These are phyloP conservation scores for Apteryx mantelli DNA, from an alignment of 2,113 vertebrate genomes.

Conservation along the genomic window DNA sequence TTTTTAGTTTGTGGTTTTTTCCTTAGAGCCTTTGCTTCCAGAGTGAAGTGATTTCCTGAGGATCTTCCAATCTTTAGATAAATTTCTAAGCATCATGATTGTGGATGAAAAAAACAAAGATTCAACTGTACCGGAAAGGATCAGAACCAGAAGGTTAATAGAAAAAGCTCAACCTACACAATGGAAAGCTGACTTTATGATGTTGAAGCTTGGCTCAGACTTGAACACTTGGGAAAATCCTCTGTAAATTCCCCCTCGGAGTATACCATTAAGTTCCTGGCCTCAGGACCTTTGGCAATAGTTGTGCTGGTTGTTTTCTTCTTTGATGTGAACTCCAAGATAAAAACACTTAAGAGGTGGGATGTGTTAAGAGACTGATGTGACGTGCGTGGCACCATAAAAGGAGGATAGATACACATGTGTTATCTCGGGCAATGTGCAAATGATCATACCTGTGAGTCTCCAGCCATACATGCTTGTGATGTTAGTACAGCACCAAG, in stretches of 20 bases:
- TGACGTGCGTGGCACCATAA: neutral
- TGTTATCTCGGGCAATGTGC: neutral
- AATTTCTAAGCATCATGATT: neutral
- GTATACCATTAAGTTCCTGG: neutral
- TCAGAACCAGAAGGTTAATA: neutral
- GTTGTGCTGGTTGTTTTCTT: neutral
- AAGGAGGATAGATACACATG: neutral
- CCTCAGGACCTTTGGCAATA: neutral
- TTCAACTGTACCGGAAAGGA: neutral
- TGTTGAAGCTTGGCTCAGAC: neutral
- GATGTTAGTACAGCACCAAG: neutral
- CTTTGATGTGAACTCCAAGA: neutral
- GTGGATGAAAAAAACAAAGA: neutral
- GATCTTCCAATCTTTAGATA: neutral
- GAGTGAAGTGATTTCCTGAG: neutral
- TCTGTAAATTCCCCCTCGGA: neutral
- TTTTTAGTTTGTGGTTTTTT: neutral
- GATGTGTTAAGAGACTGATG: neutral
- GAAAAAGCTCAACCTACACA: neutral
- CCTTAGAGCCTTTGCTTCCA: neutral
- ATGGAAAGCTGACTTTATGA: neutral
- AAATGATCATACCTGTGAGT: neutral
- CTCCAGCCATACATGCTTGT: neutral
- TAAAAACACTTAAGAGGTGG: neutral
- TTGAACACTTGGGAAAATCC: neutral